These are phyloP conservation scores for Polietes domitor DNA, from an alignment of 2,888 invertebrate species.

Conservation along the genomic window DNA sequence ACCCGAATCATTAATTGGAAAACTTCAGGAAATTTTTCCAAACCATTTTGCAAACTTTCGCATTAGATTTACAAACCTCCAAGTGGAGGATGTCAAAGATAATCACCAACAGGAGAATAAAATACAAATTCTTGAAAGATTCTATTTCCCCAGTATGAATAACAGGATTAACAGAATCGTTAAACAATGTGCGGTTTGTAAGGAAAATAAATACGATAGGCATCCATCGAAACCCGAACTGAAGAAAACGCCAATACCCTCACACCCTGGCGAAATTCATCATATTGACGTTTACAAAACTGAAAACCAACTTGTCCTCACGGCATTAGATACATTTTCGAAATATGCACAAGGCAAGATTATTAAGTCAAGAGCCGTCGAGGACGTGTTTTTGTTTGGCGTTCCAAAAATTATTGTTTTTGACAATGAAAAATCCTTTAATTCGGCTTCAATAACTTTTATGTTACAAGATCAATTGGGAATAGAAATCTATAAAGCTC, in stretches of 20 bases:
- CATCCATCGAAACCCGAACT: constrained; percentile 50
- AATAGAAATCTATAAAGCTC: too few relatives aligned
- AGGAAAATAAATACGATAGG: constrained; percentile 52
- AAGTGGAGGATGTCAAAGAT: constrained; percentile 37
- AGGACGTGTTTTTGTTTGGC: too few relatives aligned
- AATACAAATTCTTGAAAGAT: constrained; percentile 37
- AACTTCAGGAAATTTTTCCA: constrained; percentile 39
- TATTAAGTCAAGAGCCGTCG: neutral
- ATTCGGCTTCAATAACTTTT: too few relatives aligned
- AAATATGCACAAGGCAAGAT: constrained; percentile 23
- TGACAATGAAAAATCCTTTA: too few relatives aligned
- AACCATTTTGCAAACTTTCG: constrained; percentile 51
- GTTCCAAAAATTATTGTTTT: too few relatives aligned
- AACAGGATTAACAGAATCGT: constrained; percentile 43
- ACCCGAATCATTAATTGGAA: constrained; percentile 31
- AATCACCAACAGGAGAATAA: constrained; percentile 60
- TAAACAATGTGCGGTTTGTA: constrained; percentile 50
- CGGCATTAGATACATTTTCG: neutral
- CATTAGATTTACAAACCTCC: constrained; percentile 36
- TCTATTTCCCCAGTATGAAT: constrained; percentile 48
- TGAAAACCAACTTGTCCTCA: neutral
- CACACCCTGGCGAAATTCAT: constrained; percentile 42
- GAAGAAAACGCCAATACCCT: constrained; percentile 58
- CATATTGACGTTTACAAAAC: neutral
- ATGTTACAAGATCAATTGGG: too few relatives aligned